A percentile compares a stretch with the other conserved stretches of the same genome.
Evolutionary conservation across 2,888 invertebrate species (phyloP).

Genomic region (Temnothorax unifasciatus): DNA sequence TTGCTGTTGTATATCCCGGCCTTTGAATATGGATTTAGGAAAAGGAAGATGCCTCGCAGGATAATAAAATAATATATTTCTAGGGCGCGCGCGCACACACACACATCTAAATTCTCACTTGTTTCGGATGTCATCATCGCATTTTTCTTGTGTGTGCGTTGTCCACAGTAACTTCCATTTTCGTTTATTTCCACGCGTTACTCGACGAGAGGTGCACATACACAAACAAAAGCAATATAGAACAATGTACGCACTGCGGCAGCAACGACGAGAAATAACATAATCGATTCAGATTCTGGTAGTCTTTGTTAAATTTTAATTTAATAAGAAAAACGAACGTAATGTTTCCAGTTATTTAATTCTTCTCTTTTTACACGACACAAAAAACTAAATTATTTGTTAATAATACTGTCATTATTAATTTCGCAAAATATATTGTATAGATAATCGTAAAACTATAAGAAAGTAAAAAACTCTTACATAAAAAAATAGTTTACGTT

Average conservation of each 20-base stretch:
- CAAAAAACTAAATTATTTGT: not conserved
- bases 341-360: not conserved
- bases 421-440: not conserved
- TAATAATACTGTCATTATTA: not conserved
- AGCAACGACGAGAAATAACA: slow-evolving; percentile 35
- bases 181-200: slow-evolving; percentile 47
- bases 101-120: slow-evolving; percentile 38
- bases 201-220: slow-evolving; percentile 27
- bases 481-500: not conserved
- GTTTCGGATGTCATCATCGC: slow-evolving; percentile 42
- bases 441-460: not conserved
- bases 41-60: not conserved
- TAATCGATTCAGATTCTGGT: slow-evolving; percentile 14
- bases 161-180: slow-evolving; percentile 51
- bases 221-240: slow-evolving; percentile 42
- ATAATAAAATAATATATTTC: slow-evolving; percentile 51
- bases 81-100: not conserved
- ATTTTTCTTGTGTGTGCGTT: slow-evolving; percentile 42
- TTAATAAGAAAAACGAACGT: not conserved
- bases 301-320: slow-evolving; percentile 17
- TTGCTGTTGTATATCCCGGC: not conserved
- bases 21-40: slow-evolving; percentile 29
- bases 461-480: not conserved
- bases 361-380: not conserved
- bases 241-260: slow-evolving; percentile 51